Evolutionary conservation across 1,140 invertebrate genomes (phyloP).

Genomic region (Acromyrmex heyeri): DNA sequence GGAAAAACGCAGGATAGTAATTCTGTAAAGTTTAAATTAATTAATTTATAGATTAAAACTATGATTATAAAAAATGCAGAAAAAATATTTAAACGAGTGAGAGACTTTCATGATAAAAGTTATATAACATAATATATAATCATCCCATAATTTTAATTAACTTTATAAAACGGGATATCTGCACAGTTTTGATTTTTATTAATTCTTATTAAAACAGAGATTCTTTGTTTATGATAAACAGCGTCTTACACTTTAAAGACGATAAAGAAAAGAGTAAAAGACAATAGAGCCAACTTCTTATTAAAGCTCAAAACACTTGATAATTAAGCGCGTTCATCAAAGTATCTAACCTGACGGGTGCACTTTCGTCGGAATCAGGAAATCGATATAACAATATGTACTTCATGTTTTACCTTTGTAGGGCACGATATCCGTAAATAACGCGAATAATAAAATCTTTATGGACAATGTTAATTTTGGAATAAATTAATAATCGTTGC

Average conservation of each 20-base stretch:
- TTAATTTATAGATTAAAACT: constrained; percentile 2
- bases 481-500: constrained; percentile 13
- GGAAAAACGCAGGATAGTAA: neutral
- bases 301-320: constrained; percentile 6
- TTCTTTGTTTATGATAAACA: neutral
- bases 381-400: constrained; percentile 61
- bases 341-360: constrained; percentile 35
- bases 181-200: neutral
- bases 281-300: neutral
- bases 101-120: neutral
- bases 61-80: neutral
- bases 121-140: neutral
- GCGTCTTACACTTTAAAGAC: neutral
- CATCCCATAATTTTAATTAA: neutral
- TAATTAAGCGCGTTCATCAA: constrained; percentile 29
- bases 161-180: neutral
- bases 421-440: constrained; percentile 20
- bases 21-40: neutral
- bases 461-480: constrained; percentile 22
- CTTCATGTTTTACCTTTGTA: constrained; percentile 56
- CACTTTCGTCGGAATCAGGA: constrained; percentile 64
- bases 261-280: neutral
- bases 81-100: neutral
- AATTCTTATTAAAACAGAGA: neutral
- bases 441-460: constrained; percentile 36